phyloP scores from a whole-genome alignment of 1,140 invertebrate species.

The Colletes latitarsis region DNA sequence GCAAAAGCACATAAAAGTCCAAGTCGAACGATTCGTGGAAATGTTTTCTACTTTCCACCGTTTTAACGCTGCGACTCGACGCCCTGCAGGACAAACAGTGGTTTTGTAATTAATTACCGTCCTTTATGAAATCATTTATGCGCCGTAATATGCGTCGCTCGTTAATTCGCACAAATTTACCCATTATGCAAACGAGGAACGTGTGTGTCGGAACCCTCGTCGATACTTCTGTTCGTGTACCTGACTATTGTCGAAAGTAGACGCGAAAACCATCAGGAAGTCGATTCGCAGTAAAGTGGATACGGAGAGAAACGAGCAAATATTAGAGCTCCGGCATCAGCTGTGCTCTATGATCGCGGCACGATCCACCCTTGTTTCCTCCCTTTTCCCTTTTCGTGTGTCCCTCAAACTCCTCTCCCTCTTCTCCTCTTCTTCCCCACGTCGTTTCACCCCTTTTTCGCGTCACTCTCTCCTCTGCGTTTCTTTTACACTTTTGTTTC shows the following conservation, averaged over 20 bases:
- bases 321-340: conserved; percentile 54
- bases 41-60: no score
- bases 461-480: no score
- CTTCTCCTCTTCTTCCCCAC: no score
- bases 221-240: background rate
- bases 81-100: no score
- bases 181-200: background rate
- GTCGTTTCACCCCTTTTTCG: no score
- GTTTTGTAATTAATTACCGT: no score
- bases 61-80: no score
- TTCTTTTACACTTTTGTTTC: no score
- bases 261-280: conserved; percentile 34
- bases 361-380: background rate
- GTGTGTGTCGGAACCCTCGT: background rate
- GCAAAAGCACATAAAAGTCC: no score
- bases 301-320: conserved; percentile 54
- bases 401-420: no score
- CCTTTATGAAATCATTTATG: no score
- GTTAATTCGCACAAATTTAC: background rate
- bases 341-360: conserved; percentile 26
- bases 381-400: background rate
- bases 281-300: conserved; percentile 36
- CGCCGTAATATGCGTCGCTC: background rate
- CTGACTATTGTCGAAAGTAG: background rate
- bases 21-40: no score